Evolutionary conservation across 2,888 invertebrate genomes (phyloP).

Genomic region (Sinohyriopsis cumingii): DNA sequence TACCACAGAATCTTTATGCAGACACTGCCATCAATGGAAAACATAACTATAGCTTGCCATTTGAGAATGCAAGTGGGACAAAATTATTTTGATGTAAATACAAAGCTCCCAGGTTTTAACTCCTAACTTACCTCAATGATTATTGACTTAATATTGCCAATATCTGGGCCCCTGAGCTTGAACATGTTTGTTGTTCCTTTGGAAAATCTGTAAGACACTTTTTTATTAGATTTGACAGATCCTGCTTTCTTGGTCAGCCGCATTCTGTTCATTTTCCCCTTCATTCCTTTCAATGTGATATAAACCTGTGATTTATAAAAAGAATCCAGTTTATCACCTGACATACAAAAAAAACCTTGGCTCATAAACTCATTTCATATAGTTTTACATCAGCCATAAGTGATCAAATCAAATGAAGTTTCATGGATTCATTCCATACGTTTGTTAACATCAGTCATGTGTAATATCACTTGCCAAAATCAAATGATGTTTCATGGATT

Average conservation of each 20-base stretch:
- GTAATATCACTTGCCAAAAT: not conserved
- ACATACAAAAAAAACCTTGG: not conserved
- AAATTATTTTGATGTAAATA: no score
- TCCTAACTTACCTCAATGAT: conserved; percentile 64
- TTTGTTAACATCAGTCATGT: not conserved
- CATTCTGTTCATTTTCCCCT: conserved; percentile 65
- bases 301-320: conserved; percentile 58
- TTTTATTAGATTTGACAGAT: conserved; percentile 60
- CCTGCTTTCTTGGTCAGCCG: conserved; percentile 66
- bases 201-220: conserved; percentile 64
- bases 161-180: conserved; percentile 66
- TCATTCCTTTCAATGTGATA: conserved; percentile 65
- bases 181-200: conserved; percentile 70
- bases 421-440: not conserved
- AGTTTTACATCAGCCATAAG: not conserved
- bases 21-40: no score
- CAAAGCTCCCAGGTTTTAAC: no score
- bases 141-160: conserved; percentile 68
- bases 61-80: no score
- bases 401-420: not conserved
- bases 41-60: no score
- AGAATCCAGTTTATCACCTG: not conserved
- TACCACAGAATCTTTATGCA: no score
- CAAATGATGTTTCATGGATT: not conserved
- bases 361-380: not conserved